Evolutionary conservation across 92 coral and sea anemone species (phyloP), one percentile per base, ranked within the genome.

Genomic region (Pocillopora meandrina): DNA sequence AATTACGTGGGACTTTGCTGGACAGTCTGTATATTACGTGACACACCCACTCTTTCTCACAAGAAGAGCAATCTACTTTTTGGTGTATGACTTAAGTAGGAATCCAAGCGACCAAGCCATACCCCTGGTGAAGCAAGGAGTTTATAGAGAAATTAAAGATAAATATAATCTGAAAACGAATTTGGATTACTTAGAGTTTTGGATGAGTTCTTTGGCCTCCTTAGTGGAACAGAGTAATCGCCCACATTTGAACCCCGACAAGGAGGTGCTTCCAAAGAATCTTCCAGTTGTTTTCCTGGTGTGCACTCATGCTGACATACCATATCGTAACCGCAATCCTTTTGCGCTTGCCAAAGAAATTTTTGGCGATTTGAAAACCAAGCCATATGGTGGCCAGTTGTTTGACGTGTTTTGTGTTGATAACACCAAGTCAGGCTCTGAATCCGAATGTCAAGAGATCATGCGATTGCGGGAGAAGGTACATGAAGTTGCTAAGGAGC

Each of bases 1-100:
- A 72, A 85, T 76, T 19, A 58, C 83, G 42, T 78, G 90, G 91
- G 95, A 92, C 60, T 86, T 92, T 55, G 89, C 95, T 35, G 95
- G 95, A 0, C 93, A 92, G 84, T 78, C 88, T 17, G 84, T 88
- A 2, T 92, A 86, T 33, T 82, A 87, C 57, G 89, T 56, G 35
- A 87, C 89, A 19, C 95, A 89, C 61, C 90, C 91, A 14, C 71
- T 91, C 57, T 91, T 91, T 31, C 80, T 91, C 34, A 82, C 91
- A 36, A 72, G 84, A 31, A 62, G 82, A 56, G 90, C 89, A 7
- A 81, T 91, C 73, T 87, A 79, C 67, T 66, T 88, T 73, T 80
- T 91, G 57, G 91, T 88, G 6, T 67, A 91, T 60, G 87, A 82
- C 67, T 75, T 90, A 21, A 82, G 84, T 23, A 52, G 59, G 8